A percentile compares a stretch with the other conserved stretches of the same genome.
These are phyloP conservation scores for Leptodactylus fallax DNA, from an alignment of 2,797 vertebrate species.

Conservation along the genomic window DNA sequence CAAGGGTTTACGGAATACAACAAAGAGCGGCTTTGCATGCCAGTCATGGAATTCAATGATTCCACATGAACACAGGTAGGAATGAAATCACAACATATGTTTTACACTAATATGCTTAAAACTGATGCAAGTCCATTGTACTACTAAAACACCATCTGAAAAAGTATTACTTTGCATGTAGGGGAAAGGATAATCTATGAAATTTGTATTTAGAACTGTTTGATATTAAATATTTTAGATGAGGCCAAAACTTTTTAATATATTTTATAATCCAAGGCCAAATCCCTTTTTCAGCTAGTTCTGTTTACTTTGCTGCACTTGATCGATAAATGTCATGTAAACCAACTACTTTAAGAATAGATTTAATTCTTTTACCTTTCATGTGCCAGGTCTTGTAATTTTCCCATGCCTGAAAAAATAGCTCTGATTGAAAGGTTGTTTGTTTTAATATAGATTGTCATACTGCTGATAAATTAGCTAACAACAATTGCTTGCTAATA, in stretches of 20 bases:
- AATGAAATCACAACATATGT: slow-evolving; percentile 64
- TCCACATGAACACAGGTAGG: slow-evolving; percentile 98
- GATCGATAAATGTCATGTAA: neutral
- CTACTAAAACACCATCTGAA: neutral
- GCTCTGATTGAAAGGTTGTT: neutral
- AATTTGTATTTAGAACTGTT: neutral
- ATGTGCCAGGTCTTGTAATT: neutral
- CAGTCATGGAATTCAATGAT: slow-evolving; percentile 93
- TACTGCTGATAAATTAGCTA: neutral
- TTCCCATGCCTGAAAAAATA: slow-evolving; percentile 2
- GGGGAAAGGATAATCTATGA: neutral
- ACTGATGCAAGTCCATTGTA: neutral
- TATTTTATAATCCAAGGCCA: neutral
- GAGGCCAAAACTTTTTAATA: neutral
- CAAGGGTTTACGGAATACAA: slow-evolving; percentile 88
- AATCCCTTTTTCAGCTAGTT: neutral
- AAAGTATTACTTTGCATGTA: neutral
- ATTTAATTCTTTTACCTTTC: neutral
- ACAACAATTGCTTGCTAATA: slow-evolving; percentile 8
- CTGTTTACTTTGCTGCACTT: neutral
- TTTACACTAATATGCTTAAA: neutral
- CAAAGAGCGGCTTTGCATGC: slow-evolving; percentile 88
- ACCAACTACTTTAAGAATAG: neutral
- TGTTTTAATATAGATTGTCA: neutral
- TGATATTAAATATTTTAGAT: neutral